Evolutionary conservation across 1,140 invertebrate species (phyloP), one percentile per base, ranked within the genome.

Genomic region (Heliothis virescens): DNA sequence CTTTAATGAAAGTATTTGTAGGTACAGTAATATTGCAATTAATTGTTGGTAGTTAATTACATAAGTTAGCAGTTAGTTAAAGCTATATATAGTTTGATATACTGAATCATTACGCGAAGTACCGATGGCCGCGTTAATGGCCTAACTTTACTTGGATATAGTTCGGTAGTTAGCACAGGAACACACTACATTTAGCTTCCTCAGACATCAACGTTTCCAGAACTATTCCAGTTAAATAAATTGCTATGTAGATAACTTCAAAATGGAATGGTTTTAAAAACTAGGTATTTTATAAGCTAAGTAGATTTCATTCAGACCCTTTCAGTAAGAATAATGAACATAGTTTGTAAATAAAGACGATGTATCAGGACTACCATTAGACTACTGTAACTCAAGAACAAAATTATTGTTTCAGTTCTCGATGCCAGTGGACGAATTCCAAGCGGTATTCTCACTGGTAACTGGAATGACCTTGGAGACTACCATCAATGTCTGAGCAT

Each of bases 401-500:
- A 62, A 47, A 75, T 26, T 75, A 67, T 74, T 67, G 18, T 50
- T 79, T 79, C 81, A 89, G 88, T 88, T 65, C 7, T 87, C 5
- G 88, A 89, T 47, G 83, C 88, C 50, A 86, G 82, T 53, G 86
- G 73, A 0, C 85, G 74, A 60, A 16, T 87, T 9, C 88, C 88
- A 4, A 84, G 83, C 16, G 87, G 87, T 12, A 52, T 90, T 0
- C 3, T 79, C 3, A 57, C 57, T 2, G 74, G 82, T 0, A 86
- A 90, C 63, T 13, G 87, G 9, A 82, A 85, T 29, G 87, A 88
- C 15, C 69, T 86, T 0, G 88, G 88, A 10, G 87, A 90, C 53
- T 90, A 90, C 57, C 77, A 81, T 26, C 82, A 88, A 82, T 90
- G 88, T 59, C 79, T 90, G 1, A 26, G 62, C 2, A 90, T 90